Evolutionary conservation across 2,113 vertebrate genomes (phyloP).

Genomic region (Eira barbara): DNA sequence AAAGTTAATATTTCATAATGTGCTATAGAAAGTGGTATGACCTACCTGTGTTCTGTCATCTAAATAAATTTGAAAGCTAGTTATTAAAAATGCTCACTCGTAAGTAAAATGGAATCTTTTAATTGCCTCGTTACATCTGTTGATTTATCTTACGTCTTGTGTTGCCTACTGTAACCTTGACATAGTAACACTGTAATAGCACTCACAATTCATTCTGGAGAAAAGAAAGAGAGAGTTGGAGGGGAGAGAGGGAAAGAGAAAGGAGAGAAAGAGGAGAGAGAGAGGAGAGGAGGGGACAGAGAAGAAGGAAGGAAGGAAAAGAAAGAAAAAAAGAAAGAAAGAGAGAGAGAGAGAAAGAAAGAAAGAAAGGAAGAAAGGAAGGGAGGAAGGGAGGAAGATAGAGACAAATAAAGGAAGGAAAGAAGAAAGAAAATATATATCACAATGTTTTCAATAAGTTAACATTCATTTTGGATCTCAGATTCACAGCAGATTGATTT

Average conservation of each 20-base stretch:
- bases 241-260: not conserved
- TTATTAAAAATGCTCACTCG: not conserved
- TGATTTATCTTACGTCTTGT: not conserved
- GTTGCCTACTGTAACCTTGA: not conserved
- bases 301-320: not conserved
- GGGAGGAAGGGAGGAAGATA: not conserved
- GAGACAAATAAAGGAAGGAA: rapidly evolving
- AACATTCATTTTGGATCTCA: not conserved
- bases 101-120: not conserved
- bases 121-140: not conserved
- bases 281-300: too few species aligned
- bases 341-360: rapidly evolving
- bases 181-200: not conserved
- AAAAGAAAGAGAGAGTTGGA: not conserved
- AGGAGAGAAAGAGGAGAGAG: not conserved
- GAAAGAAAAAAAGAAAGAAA: not conserved
- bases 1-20: not conserved
- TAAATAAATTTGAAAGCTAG: not conserved
- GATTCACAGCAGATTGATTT: not conserved
- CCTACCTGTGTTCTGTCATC: not conserved
- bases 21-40: not conserved
- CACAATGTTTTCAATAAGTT: not conserved
- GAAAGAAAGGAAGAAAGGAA: rapidly evolving
- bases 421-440: not conserved
- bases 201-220: not conserved